Base-by-base conservation (phyloP, 2,113 vertebrate genomes). In the Lepus americanus region DNA sequence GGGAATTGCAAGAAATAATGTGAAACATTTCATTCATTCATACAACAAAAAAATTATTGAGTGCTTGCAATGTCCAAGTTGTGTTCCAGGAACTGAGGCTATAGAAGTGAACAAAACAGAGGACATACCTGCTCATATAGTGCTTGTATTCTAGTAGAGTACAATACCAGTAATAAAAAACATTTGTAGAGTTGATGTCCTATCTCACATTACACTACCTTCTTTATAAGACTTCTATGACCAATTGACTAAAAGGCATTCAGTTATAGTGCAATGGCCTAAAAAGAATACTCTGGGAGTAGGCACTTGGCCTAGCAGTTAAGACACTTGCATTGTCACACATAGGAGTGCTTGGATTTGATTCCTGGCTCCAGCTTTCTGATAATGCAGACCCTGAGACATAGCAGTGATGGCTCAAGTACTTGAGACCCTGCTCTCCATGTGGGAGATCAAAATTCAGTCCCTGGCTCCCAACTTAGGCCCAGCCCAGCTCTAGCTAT, bases 1-100 rank as follows among this genome's bases (percentile, higher is more conserved):
- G 67, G n/a, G 4, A 77, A 90, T 87, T 77, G 53, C 9, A 80
- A 77, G 66, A 92, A 64, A 69, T 13, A 85, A 23, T 36, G 67
- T 55, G 76, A 95, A 4, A 27, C 55, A 27, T 80, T 55, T 78
- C 64, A 59, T 89, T 82, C 11, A 94, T 59, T 91, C 29, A 86
- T 33, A 53, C 25, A 39, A 39, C 5, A 39, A 87, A 55, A 59
- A 90, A 92, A 89, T 90, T 76, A 90, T 66, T n/a, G 22, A n/a
- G 77, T 49, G 10, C 64, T 64, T 83, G 27, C 16, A 80, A 16
- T 84, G 61, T 87, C 59, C 31, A 89, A 87, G 78, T 84, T 82
- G 22, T 74, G 33, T 78, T 93, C 10, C 31, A 76, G 76, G 85
- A 39, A 87, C 64, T 83, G 33, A 16, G 51, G 64, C 78, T 77